Evolutionary conservation across 2,888 invertebrate species (phyloP).

Genomic region (Meiosimyza decipiens): DNA sequence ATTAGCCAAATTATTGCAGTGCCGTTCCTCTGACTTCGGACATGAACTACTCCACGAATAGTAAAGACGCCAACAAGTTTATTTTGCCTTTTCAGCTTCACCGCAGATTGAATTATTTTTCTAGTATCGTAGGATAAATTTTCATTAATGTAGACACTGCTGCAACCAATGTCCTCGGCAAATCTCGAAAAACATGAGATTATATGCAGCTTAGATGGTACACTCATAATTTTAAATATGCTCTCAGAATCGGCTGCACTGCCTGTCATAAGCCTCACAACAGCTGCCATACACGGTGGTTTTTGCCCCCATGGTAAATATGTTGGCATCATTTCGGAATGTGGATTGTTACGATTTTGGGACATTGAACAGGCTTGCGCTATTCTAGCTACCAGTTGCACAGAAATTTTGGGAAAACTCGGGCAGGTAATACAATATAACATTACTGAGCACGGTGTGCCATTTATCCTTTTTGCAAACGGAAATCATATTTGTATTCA

Average conservation of each 20-base stretch:
- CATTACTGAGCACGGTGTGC: constrained; percentile 78
- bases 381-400: constrained; percentile 58
- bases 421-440: constrained; percentile 72
- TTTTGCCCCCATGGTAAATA: constrained; percentile 63
- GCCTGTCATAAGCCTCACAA: constrained; percentile 61
- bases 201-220: constrained; percentile 64
- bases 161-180: no score
- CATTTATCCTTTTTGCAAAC: constrained; percentile 85
- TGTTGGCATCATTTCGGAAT: constrained; percentile 65
- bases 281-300: constrained; percentile 61
- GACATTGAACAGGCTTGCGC: constrained; percentile 54
- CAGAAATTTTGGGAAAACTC: constrained; percentile 61
- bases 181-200: constrained; percentile 64
- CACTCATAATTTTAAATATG: constrained; percentile 60
- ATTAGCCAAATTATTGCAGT: no score
- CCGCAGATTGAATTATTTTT: no score
- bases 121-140: no score
- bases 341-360: constrained; percentile 64
- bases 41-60: no score
- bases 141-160: no score
- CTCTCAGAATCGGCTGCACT: constrained; percentile 59
- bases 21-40: no score
- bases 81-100: no score
- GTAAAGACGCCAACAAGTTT: no score
- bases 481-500: constrained; percentile 87